These are phyloP conservation scores for Mohoua ochrocephala DNA, from an alignment of 2,113 vertebrate genomes.

Conservation along the genomic window DNA sequence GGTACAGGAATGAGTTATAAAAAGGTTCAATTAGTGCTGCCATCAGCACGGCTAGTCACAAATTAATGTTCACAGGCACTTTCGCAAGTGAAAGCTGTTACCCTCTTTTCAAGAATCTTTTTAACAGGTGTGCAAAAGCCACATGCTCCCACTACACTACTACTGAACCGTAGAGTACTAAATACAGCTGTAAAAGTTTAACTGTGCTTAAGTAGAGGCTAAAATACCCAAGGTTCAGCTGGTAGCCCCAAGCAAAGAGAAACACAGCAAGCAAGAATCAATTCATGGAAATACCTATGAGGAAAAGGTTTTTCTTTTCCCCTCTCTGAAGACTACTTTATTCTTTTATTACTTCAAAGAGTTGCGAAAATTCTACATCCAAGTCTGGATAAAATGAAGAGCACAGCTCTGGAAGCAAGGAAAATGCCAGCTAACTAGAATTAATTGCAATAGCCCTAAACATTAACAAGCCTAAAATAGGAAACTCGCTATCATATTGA, in stretches of 20 bases:
- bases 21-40: slow-evolving; percentile 25
- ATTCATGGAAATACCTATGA: neutral
- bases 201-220: neutral
- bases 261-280: neutral
- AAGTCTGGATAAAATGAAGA: neutral
- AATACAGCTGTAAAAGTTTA: neutral
- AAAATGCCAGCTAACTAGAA: neutral
- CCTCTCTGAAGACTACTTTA: neutral
- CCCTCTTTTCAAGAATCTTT: neutral
- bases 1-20: neutral
- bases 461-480: neutral
- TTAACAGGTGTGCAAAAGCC: neutral
- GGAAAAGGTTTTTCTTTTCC: fast-evolving
- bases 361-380: neutral
- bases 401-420: neutral
- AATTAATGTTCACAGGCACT: neutral
- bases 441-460: neutral
- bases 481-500: fast-evolving
- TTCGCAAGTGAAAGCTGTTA: neutral
- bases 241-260: neutral
- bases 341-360: neutral
- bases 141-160: neutral
- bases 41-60: neutral
- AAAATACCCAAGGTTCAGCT: neutral
- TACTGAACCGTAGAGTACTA: neutral